A percentile compares a stretch with the other conserved stretches of the same genome.
phyloP scores from a whole-genome alignment of 2,888 invertebrate species.

The Matsumyia berberina region DNA sequence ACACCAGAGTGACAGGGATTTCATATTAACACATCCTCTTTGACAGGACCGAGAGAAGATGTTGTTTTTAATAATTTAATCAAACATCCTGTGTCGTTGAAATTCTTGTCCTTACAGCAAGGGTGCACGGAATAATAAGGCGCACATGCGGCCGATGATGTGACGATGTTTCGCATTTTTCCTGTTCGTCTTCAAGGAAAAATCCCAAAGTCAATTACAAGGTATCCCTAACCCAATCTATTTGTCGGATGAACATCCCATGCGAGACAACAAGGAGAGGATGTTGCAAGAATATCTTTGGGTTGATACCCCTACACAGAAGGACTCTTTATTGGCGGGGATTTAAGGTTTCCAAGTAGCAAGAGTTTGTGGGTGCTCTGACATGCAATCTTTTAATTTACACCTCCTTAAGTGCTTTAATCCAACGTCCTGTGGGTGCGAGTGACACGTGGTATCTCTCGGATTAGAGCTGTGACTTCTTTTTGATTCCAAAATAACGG shows the following conservation, averaged over 20 bases:
- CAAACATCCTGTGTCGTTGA: conserved; percentile 51
- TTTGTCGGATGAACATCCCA: conserved; percentile 47
- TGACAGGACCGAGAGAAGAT: conserved; percentile 14
- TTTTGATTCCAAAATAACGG: no score
- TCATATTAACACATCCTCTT: conserved; percentile 62
- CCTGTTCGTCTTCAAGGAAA: conserved; percentile 32
- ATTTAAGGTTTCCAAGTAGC: neutral
- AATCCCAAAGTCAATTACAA: conserved; percentile 75
- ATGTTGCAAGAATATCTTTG: neutral
- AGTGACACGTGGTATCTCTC: neutral
- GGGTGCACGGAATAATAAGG: conserved; percentile 22
- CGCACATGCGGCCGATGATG: conserved; percentile 11
- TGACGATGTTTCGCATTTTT: conserved; percentile 14
- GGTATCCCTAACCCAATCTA: conserved; percentile 70
- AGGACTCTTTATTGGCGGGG: neutral
- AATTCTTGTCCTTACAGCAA: neutral
- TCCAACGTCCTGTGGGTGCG: neutral
- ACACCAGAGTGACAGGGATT: conserved; percentile 43
- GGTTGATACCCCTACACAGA: neutral
- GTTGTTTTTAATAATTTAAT: conserved; percentile 68
- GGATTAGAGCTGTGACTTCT: neutral
- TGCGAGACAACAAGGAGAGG: conserved; percentile 29
- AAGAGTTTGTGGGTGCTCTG: neutral
- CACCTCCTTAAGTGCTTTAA: conserved; percentile 15
- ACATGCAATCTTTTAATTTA: conserved; percentile 8